A percentile compares a stretch with the other conserved stretches of the same genome.
phyloP scores from a whole-genome alignment of 2,888 invertebrate species.

The Schizotus pectinicornis region DNA sequence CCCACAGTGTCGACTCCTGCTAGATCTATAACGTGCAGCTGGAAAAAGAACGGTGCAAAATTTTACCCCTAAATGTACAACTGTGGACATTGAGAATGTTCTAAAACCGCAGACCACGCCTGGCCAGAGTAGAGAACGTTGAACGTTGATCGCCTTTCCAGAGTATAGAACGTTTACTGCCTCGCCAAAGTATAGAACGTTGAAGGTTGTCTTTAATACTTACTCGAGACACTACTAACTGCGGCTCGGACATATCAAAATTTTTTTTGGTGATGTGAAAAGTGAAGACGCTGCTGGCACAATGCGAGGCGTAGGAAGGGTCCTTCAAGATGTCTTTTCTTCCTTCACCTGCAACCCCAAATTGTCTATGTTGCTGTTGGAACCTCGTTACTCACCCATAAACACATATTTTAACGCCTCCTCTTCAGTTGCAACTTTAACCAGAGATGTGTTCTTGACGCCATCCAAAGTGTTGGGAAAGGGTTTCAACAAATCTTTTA shows the following conservation, averaged over 20 bases:
- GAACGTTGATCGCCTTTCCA: too few relatives aligned
- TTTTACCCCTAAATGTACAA: too few relatives aligned
- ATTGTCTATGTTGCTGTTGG: too few relatives aligned
- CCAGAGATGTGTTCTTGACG: constrained; percentile 43
- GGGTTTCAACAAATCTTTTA: constrained; percentile 52
- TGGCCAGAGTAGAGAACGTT: too few relatives aligned
- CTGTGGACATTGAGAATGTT: too few relatives aligned
- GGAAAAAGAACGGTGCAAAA: constrained; percentile 1
- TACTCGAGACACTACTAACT: constrained; percentile 14
- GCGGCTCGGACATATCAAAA: constrained; percentile 22
- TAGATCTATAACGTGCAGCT: constrained; percentile 59
- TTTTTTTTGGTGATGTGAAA: constrained; percentile 49
- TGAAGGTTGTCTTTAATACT: constrained; percentile 31
- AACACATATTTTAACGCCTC: constrained; percentile 45
- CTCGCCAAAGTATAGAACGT: too few relatives aligned
- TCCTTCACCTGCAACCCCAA: constrained; percentile 48
- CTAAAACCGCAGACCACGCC: too few relatives aligned
- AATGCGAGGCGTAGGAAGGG: constrained; percentile 51
- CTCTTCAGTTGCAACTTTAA: constrained; percentile 44
- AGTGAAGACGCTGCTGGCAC: constrained; percentile 55
- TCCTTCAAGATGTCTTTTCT: constrained; percentile 47
- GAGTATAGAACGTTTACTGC: too few relatives aligned
- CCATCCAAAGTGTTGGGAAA: constrained; percentile 36
- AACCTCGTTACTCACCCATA: constrained; percentile 7
- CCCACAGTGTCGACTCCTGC: constrained; percentile 56